Conservation (phyloP, 2,888 invertebrate species). For the Nephrotoma guestfalica region DNA sequence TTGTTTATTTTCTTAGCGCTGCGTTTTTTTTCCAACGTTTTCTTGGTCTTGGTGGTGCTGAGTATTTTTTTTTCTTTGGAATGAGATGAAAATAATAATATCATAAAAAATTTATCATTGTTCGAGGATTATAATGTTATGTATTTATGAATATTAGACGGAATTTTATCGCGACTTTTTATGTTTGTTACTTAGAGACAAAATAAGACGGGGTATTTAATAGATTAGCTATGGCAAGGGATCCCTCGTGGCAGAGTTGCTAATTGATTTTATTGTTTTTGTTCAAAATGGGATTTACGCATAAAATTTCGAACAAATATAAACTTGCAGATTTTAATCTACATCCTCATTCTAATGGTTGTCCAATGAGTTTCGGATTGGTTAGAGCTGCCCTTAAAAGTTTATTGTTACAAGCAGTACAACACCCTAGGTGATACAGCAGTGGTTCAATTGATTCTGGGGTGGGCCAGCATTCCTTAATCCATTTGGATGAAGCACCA, state of each 20-base stretch:
- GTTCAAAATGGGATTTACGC: neutral
- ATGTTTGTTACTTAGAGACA: neutral
- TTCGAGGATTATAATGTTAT: neutral
- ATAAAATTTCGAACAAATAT: no score
- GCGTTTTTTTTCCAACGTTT: neutral
- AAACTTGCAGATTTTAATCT: no score
- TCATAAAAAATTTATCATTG: neutral
- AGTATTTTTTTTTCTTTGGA: neutral
- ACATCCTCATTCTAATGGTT: no score
- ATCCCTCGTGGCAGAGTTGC: neutral
- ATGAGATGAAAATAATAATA: neutral
- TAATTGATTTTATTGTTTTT: neutral
- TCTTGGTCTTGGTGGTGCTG: neutral
- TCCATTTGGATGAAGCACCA: no score
- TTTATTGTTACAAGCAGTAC: no score
- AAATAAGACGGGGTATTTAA: neutral
- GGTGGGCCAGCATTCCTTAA: no score
- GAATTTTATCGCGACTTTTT: neutral
- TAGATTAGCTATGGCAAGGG: neutral
- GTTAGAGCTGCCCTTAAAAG: no score
- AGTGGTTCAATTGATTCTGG: no score
- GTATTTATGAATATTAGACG: neutral
- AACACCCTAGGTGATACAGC: no score
- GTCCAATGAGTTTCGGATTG: no score
- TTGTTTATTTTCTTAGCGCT: neutral